Evolutionary conservation across 2,888 invertebrate genomes (phyloP).

Genomic region (Diaperis boleti): DNA sequence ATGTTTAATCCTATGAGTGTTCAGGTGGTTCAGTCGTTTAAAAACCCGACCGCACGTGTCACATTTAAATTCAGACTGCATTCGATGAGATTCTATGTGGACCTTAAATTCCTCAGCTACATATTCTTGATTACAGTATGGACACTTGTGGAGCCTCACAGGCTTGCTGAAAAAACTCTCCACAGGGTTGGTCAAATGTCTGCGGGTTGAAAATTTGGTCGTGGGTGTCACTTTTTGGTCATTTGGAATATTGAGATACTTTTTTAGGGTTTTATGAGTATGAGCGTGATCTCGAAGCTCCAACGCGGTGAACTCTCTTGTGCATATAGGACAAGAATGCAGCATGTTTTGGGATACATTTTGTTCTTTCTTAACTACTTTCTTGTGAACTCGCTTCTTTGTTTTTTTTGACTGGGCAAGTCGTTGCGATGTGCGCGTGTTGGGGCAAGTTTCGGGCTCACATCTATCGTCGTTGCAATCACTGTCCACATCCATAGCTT

Average conservation of each 20-base stretch:
- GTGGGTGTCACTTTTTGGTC: conserved; percentile 47
- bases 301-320: conserved; percentile 52
- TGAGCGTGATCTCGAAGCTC: conserved; percentile 54
- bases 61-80: conserved; percentile 55
- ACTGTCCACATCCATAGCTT: conserved; percentile 11
- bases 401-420: background rate
- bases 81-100: conserved; percentile 54
- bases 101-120: conserved; percentile 49
- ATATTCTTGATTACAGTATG: conserved; percentile 52
- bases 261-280: conserved; percentile 56
- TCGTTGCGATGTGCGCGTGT: conserved; percentile 4
- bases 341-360: conserved; percentile 20
- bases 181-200: conserved; percentile 27
- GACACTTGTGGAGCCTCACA: conserved; percentile 54
- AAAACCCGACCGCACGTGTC: conserved; percentile 57
- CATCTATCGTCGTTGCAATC: background rate
- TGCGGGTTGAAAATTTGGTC: conserved; percentile 39
- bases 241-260: conserved; percentile 52
- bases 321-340: conserved; percentile 57
- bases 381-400: conserved; percentile 16
- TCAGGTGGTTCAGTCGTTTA: conserved; percentile 56
- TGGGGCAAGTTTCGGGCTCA: background rate
- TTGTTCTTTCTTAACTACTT: background rate
- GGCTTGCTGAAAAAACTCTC: conserved; percentile 46
- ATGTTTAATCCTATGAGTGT: conserved; percentile 57